phyloP scores from a whole-genome alignment of 2,113 vertebrate species.

The Clarias batrachus region DNA sequence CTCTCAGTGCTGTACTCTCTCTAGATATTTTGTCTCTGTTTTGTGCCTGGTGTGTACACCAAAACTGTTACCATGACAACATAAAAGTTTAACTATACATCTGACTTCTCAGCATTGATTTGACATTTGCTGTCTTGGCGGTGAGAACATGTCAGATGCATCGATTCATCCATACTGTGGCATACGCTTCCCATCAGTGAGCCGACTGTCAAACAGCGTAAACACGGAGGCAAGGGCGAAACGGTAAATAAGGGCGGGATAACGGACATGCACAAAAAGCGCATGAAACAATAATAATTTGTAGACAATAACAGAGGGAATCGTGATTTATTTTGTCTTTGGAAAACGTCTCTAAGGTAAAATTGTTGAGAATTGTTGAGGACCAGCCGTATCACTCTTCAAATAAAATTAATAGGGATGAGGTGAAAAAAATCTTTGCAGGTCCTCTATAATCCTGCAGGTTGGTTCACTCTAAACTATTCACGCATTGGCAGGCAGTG shows the following conservation, averaged over 20 bases:
- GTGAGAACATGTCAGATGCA: background rate
- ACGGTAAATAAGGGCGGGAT: background rate
- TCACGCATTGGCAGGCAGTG: too few species aligned
- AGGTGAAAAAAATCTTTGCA: too few species aligned
- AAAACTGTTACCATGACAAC: background rate
- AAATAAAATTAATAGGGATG: constrained; percentile 24
- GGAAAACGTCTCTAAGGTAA: background rate
- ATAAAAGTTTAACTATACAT: background rate
- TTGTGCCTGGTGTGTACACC: background rate
- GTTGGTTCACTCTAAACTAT: too few species aligned
- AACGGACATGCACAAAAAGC: background rate
- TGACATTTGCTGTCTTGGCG: constrained; percentile 31
- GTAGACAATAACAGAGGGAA: background rate
- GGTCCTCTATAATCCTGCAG: background rate
- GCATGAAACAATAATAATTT: background rate
- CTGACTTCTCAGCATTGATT: constrained; percentile 4
- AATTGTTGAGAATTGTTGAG: background rate
- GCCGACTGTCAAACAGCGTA: background rate
- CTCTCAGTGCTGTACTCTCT: background rate
- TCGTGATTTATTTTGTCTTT: background rate
- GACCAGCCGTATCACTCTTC: background rate
- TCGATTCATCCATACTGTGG: background rate
- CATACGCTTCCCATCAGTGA: background rate
- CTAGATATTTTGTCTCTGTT: background rate
- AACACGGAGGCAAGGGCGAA: background rate